Percentiles rank a stretch among this genome's conserved stretches.
Conservation (phyloP, 2,113 vertebrate genomes). For the Petromus typicus region DNA sequence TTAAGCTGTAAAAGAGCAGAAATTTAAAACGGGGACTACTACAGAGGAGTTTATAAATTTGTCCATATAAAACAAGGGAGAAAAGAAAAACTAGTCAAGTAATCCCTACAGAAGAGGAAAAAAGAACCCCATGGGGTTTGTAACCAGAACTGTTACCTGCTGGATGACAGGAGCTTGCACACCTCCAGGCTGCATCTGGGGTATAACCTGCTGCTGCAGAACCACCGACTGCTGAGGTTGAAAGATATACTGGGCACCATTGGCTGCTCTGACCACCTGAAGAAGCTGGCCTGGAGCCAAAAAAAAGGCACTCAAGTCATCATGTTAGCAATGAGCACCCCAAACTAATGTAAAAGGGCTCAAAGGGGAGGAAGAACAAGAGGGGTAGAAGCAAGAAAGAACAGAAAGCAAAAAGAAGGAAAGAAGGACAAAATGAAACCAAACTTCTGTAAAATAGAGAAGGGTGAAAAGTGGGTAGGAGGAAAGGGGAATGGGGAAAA, state of each 20-base stretch:
- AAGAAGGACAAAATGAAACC: no score
- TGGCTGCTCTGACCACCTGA: constrained; percentile 96
- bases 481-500: no score
- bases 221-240: constrained; percentile 97
- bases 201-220: constrained; percentile 95
- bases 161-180: constrained; percentile 98
- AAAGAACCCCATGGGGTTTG: not conserved
- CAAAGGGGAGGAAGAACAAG: no score
- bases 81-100: not conserved
- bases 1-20: not conserved
- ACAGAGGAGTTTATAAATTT: not conserved
- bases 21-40: not conserved
- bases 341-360: not conserved
- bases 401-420: no score
- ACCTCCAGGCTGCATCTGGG: constrained; percentile 96
- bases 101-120: not conserved
- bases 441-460: no score
- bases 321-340: not conserved
- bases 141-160: constrained; percentile 89
- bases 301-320: constrained; percentile 55
- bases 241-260: constrained; percentile 96
- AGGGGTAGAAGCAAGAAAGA: no score
- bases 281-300: constrained; percentile 94
- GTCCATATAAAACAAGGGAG: not conserved
- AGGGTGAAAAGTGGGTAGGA: no score